Conservation (phyloP, 2,113 vertebrate species). For the Climacteris rufus region DNA sequence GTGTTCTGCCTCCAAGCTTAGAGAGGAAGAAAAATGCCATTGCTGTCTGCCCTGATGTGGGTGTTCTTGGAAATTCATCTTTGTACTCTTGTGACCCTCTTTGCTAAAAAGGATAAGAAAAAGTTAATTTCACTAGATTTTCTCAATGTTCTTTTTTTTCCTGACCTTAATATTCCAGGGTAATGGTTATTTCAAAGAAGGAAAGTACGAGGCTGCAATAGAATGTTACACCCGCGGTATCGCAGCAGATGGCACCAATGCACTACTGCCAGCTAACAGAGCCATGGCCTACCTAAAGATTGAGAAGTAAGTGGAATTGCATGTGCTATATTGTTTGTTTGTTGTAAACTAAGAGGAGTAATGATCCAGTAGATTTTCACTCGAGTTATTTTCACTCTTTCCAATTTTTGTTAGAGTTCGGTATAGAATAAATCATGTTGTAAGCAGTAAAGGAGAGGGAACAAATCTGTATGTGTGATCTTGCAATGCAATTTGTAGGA, state of each 20-base stretch:
- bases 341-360: not conserved
- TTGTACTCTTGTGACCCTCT: not conserved
- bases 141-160: not conserved
- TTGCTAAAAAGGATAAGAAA: not conserved
- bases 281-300: slow-evolving; percentile 95
- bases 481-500: not conserved
- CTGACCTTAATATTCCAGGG: slow-evolving; percentile 73
- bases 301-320: slow-evolving; percentile 76
- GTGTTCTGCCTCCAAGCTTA: not conserved
- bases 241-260: slow-evolving; percentile 86
- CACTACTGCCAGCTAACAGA: slow-evolving; percentile 92
- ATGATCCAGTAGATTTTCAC: not conserved
- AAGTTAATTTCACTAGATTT: not conserved
- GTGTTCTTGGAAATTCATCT: not conserved
- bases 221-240: slow-evolving; percentile 91
- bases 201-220: slow-evolving; percentile 87
- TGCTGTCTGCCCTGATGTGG: not conserved
- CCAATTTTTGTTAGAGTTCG: not conserved
- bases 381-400: not conserved
- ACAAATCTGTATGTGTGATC: not conserved
- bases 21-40: not conserved
- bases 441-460: not conserved
- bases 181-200: slow-evolving; percentile 95
- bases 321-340: not conserved
- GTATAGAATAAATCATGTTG: not conserved